A percentile compares a stretch with the other conserved stretches of the same genome.
Evolutionary conservation across 2,797 vertebrate genomes (phyloP).

Genomic region (Onychomys arenicola): DNA sequence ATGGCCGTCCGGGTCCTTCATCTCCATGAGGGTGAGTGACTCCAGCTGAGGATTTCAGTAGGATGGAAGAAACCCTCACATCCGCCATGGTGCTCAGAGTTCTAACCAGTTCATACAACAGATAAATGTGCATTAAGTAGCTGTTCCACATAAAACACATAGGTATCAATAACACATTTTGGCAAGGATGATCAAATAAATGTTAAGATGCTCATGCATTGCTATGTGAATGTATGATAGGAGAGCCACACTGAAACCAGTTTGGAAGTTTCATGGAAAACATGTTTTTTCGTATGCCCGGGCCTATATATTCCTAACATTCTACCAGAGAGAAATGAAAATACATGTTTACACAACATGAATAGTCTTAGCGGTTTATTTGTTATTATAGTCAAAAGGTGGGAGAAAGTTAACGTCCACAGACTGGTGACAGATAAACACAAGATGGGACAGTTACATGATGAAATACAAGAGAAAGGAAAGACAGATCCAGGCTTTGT

Average conservation of each 20-base stretch:
- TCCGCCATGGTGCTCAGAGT: not conserved
- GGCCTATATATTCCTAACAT: not conserved
- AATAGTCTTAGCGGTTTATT: not conserved
- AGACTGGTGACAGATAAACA: not conserved
- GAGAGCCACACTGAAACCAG: not conserved
- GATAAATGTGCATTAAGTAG: not conserved
- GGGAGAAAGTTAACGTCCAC: not conserved
- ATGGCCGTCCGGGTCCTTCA: not conserved
- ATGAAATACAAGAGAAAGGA: not conserved
- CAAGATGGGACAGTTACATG: not conserved
- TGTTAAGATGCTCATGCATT: not conserved
- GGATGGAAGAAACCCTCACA: not conserved
- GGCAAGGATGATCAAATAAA: not conserved
- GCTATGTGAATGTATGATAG: not conserved
- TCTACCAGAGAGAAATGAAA: conserved; percentile 14
- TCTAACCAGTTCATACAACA: not conserved
- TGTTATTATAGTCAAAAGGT: not conserved
- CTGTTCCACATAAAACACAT: not conserved
- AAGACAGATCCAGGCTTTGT: not conserved
- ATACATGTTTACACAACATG: not conserved
- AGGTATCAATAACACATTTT: not conserved
- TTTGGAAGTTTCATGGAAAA: not conserved
- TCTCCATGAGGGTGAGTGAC: not conserved
- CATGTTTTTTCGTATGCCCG: not conserved
- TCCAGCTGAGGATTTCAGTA: not conserved